Base-by-base conservation (phyloP, 2,113 vertebrate species). In the Chaetura pelagica region DNA sequence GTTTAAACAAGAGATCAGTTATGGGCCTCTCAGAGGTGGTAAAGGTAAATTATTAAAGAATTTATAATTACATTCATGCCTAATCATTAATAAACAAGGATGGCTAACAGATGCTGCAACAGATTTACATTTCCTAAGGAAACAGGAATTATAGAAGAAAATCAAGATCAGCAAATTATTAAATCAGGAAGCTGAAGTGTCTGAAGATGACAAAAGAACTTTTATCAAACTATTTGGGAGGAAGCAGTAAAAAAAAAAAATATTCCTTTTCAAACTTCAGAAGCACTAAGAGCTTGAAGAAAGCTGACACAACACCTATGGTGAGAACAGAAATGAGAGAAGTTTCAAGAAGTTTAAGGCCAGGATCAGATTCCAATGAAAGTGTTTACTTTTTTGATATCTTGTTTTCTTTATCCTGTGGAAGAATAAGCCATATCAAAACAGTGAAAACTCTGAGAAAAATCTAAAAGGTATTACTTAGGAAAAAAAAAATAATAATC, bases 21-120 rank as follows among this genome's bases (percentile, higher is more conserved):
- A 90, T 40, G 35, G 49, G 61, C 57, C 92, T 94, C 96, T 95
- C 88, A 94, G 85, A 96, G 96, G 94, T 90, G 76, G 90, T 88
- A 96, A 94, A 94, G 90, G 94, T 95, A 97, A 97, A 95, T 90
- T 92, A 96, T 95, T 96, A 92, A 95, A 94, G 88, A 89, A 95
- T 90, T 96, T 92, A 93, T 92, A 97, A 96, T 96, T 92, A 87
- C 54, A 51, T 92, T 94, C 93, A 76, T 84, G 80, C 54, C 96
- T 96, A 96, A 95, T 93, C 95, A 95, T 97, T 95, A 95, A 95
- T 95, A 96, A 97, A 96, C 92, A 96, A 93, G 61, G 90, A 90
- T 89, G 44, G 76, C 83, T 94, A 96, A 87, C 96, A 97, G 95
- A 96, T 97, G 96, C 87, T 94, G 72, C 38, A 67, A 75, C 93